Percentiles rank a stretch among this genome's conserved stretches.
Conservation (phyloP, 2,797 vertebrate species). For the Ammospiza maritima region DNA sequence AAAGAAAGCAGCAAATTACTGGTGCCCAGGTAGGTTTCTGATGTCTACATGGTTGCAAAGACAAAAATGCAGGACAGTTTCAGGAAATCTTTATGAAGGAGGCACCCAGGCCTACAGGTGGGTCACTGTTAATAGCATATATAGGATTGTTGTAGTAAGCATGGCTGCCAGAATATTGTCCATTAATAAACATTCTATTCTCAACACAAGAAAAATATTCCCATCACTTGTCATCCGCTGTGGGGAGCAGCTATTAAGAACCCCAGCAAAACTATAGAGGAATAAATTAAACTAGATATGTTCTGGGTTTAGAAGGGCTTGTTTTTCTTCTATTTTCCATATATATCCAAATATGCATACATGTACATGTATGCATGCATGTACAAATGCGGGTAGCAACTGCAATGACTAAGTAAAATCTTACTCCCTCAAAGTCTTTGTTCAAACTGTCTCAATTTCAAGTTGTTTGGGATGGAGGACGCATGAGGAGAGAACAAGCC, state of each 20-base stretch:
- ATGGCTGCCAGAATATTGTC: not conserved
- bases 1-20: not conserved
- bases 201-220: not conserved
- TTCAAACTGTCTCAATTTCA: not conserved
- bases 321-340: not conserved
- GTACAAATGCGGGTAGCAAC: not conserved
- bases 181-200: not conserved
- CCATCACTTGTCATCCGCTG: not conserved
- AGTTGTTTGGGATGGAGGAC: not conserved
- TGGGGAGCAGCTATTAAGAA: not conserved
- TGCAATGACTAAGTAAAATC: not conserved
- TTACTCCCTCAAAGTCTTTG: not conserved
- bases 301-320: not conserved
- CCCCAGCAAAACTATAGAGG: not conserved
- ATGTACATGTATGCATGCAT: fast-evolving
- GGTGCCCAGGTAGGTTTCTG: not conserved
- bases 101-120: not conserved
- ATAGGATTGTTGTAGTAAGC: not conserved
- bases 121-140: not conserved
- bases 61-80: not conserved
- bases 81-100: not conserved
- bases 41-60: not conserved
- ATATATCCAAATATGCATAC: fast-evolving
- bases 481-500: not conserved
- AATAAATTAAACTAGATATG: not conserved